Conservation (phyloP, 2,888 invertebrate genomes). For the Aethes cnicana region DNA sequence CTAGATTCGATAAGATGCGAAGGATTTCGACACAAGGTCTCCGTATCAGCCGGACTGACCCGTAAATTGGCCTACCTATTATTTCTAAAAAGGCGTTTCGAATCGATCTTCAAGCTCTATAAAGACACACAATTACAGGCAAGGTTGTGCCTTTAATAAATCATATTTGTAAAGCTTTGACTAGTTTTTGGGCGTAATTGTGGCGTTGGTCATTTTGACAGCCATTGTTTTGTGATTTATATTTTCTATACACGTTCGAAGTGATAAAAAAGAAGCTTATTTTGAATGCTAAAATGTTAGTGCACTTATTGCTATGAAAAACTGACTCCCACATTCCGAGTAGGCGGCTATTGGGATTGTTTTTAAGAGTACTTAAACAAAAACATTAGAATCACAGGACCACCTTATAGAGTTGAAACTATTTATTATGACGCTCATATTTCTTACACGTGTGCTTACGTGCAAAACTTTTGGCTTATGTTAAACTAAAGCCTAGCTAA, state of each 20-base stretch:
- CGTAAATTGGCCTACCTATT: constrained; percentile 46
- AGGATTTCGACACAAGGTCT: constrained; percentile 48
- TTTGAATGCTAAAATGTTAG: constrained; percentile 3
- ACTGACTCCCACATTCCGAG: too few species aligned
- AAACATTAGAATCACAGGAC: too few species aligned
- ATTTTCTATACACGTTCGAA: constrained; percentile 1
- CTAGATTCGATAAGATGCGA: constrained; percentile 38
- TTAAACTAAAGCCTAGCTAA: too few species aligned
- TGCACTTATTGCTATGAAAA: too few species aligned
- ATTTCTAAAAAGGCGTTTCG: constrained; percentile 50
- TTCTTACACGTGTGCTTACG: too few species aligned
- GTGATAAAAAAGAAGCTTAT: constrained; percentile 15
- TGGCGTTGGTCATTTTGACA: constrained; percentile 22
- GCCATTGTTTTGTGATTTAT: constrained; percentile 23
- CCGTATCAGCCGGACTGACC: constrained; percentile 36
- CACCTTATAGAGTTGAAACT: too few species aligned
- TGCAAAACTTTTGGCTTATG: too few species aligned
- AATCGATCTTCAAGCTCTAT: constrained; percentile 46
- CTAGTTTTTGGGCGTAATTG: constrained; percentile 18
- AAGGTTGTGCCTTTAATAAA: constrained; percentile 34
- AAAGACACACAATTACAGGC: constrained; percentile 41
- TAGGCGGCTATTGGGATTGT: too few species aligned
- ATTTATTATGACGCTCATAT: too few species aligned
- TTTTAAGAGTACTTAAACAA: background rate
- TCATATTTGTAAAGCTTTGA: constrained; percentile 15